Base-by-base conservation (phyloP, 2,888 invertebrate species). In the Pharmacophagus antenor region DNA sequence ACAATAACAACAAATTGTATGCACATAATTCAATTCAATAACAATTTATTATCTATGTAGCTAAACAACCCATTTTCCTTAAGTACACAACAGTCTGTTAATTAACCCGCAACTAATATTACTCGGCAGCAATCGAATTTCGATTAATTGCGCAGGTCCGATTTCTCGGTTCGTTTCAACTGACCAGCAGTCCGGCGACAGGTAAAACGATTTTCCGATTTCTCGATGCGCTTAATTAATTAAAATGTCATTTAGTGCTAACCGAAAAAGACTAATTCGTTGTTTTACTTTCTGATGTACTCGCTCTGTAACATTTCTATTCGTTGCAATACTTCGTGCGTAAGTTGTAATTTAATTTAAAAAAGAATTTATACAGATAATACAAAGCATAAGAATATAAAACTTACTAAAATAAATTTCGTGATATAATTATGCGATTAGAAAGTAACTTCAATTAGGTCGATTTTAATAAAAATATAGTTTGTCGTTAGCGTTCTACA, bases 191-290 rank as follows among this genome's bases (percentile, higher is more conserved):
- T 49, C 48, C 42, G 54, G 53, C 61, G 62, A 64, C 62, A 67
- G 67, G 64, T 64, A 64, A 67, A 71, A 55, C 64, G 49, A 64
- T 66, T 63, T 67, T 69, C 70, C 67, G 67, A 79, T 82, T 82
- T 79, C 80, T 81, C 77, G 80, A 72, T 66, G 61, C 68, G 65
- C 63, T 63, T 62, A 74, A 70, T 72, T 73, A 79, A 84, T 85
- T 84, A 79, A 82, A 79, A 77, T 72, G 63, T 71, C 69, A 77
- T 83, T 82, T 74, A 73, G 73, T 67, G 70, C 63, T 68, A 67
- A 71, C 73, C 62, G 73, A 82, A 82, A 84, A 81, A 80, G 76
- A 77, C 70, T 79, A 78, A 82, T 82, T 76, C 71, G 62, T 65
- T 69, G 66, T 61, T 72, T 75, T 71, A 80, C 83, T 83, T 83